Evolutionary conservation across 1,140 invertebrate genomes (phyloP).

Genomic region (Drosophila paulistorum): DNA sequence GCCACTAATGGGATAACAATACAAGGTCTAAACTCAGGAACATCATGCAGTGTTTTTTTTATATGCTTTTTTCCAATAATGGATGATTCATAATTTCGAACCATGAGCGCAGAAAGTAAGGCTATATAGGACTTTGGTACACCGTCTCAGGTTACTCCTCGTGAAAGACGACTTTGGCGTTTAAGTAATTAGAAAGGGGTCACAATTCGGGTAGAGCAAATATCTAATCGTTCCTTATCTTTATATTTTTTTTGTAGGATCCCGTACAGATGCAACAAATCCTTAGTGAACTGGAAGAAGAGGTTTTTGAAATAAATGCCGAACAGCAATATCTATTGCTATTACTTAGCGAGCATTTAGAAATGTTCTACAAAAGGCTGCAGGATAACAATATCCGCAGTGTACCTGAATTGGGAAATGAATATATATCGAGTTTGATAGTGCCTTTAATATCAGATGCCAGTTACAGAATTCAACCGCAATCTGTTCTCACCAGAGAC

Average conservation of each 20-base stretch:
- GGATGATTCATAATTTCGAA: no score
- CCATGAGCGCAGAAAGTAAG: no score
- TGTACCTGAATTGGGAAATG: constrained; percentile 51
- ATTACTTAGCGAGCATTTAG: constrained; percentile 59
- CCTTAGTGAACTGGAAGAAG: constrained; percentile 72
- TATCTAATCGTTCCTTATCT: no score
- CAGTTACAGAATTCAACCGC: constrained; percentile 55
- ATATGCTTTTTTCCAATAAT: no score
- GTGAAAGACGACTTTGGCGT: no score
- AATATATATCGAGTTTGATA: constrained; percentile 61
- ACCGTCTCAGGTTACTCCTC: no score
- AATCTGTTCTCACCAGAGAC: constrained; percentile 55
- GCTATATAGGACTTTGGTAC: no score
- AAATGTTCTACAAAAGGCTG: constrained; percentile 60
- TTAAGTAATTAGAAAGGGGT: no score
- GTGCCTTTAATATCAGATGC: constrained; percentile 66
- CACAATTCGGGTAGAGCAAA: no score
- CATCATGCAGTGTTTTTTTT: no score
- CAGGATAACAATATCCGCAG: constrained; percentile 52
- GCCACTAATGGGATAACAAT: no score
- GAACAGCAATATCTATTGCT: constrained; percentile 73
- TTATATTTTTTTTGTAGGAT: constrained; percentile 48
- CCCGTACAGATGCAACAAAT: constrained; percentile 75
- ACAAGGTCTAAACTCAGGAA: no score
- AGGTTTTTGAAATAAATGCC: constrained; percentile 77